Base-by-base conservation (phyloP, 2,888 invertebrate genomes). In the Lasioglossum malachurum region DNA sequence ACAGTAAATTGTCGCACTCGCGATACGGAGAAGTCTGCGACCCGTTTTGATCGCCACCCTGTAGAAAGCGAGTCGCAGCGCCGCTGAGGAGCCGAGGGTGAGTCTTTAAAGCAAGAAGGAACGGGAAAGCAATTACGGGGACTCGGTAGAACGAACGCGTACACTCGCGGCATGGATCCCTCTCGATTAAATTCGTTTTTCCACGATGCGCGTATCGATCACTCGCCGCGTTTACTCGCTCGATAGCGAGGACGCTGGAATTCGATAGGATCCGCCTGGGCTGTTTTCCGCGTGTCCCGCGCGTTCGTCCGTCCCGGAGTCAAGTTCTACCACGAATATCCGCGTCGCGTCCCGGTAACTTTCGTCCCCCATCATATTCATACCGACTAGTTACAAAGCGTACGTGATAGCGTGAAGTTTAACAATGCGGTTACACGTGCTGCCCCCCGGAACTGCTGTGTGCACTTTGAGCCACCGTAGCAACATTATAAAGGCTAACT, bases 381-480 rank as follows among this genome's bases (percentile, higher is more conserved):
- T 69, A 81, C 73, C 31, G 27, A 44, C 74, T 44, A 75, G 74
- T 75, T 78, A 78, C 78, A 75, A 73, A 75, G 64, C 71, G 78
- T 75, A 74, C 74, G 75, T 69, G 81, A 78, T 74, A 84, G 79
- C 80, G 67, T 31, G 69, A 86, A 89, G 82, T 90, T 87, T 89
- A 86, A 90, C 84, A 83, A 87, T 80, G 87, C 82, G 89, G 90
- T 90, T 89, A 82, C 80, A 78, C 78, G 80, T 81, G 86, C 80
- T 69, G 71, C 71, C 71, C 69, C 53, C 46, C 80, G 75, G 77
- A 79, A 84, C 79, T 80, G 78, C 46, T 67, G 75, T 49, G 74
- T 79, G 64, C 79, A 77, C 87, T 87, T 81, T 87, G 78, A 75
- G 74, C 49, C 77, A 67, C 72, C n/a, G 75, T 14, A 19, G 82